phyloP scores from a whole-genome alignment of 1,140 invertebrate species.

The Zophobas morio region DNA sequence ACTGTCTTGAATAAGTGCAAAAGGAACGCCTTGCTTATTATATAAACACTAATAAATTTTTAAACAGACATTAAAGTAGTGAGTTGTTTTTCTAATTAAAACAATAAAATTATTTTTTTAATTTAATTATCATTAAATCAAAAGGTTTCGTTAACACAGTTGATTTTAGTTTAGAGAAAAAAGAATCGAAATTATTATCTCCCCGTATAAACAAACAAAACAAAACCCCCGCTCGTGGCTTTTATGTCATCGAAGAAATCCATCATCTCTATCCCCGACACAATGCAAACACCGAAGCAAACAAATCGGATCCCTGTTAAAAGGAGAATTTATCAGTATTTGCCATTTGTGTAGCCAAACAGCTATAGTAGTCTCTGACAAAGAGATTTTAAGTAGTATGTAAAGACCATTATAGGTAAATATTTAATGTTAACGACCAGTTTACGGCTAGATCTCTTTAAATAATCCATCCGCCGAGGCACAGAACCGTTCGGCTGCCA shows the following conservation, averaged over 20 bases:
- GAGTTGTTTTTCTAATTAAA: no score
- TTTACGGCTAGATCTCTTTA: slow-evolving; percentile 45
- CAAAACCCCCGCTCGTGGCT: slow-evolving; percentile 6
- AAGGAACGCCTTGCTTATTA: no score
- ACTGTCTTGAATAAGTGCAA: no score
- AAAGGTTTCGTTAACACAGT: no score
- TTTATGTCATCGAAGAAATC: slow-evolving; percentile 14
- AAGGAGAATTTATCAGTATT: slow-evolving; percentile 56
- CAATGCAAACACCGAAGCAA: slow-evolving; percentile 18
- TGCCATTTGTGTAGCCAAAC: slow-evolving; percentile 58
- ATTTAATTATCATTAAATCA: no score
- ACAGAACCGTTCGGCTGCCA: slow-evolving; percentile 27
- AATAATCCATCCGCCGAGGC: slow-evolving; percentile 33
- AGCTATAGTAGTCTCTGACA: slow-evolving; percentile 58
- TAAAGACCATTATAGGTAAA: slow-evolving; percentile 61
- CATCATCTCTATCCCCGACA: neutral
- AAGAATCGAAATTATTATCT: no score
- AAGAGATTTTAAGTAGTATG: slow-evolving; percentile 59
- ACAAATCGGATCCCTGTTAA: slow-evolving; percentile 36
- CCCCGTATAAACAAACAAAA: neutral
- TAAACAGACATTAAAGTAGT: no score
- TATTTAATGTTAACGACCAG: slow-evolving; percentile 57
- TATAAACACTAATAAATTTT: no score
- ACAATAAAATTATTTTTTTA: no score
- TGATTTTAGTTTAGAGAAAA: no score